These are phyloP conservation scores for Nipponacmea schrenckii DNA, from an alignment of 2,888 invertebrate species.

Conservation along the genomic window DNA sequence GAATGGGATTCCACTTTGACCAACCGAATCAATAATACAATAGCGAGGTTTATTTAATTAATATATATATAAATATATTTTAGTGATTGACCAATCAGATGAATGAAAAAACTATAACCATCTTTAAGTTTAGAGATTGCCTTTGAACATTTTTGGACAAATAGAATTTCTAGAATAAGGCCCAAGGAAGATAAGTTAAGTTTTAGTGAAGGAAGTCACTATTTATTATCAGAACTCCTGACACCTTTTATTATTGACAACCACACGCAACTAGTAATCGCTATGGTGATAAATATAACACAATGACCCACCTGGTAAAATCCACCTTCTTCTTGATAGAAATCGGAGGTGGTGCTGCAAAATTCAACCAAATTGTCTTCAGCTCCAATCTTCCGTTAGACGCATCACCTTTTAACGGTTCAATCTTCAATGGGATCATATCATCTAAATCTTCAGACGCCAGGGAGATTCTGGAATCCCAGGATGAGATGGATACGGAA, in stretches of 20 bases:
- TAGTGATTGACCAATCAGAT: too few species aligned
- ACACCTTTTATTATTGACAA: too few species aligned
- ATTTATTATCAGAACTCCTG: too few species aligned
- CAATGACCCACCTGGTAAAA: conserved; percentile 79
- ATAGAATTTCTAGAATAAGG: too few species aligned
- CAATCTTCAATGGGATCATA: conserved; percentile 23
- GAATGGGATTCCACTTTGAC: not conserved
- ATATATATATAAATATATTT: not conserved
- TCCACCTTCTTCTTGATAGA: conserved; percentile 94
- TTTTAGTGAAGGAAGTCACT: too few species aligned
- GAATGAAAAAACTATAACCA: too few species aligned
- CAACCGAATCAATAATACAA: not conserved
- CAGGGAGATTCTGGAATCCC: conserved; percentile 50
- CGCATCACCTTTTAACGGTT: conserved; percentile 65
- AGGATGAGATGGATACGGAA: conserved; percentile 33
- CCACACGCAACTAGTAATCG: too few species aligned
- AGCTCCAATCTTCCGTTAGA: conserved; percentile 88
- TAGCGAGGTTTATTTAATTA: not conserved
- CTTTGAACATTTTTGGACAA: conserved; percentile 3
- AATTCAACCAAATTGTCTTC: conserved; percentile 94
- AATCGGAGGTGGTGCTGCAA: conserved; percentile 94
- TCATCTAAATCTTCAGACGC: conserved; percentile 35
- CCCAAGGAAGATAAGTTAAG: too few species aligned
- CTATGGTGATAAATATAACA: too few species aligned
- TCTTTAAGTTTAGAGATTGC: too few species aligned